Conservation (phyloP, 2,113 vertebrate species). For the Amblyornis subalaris region DNA sequence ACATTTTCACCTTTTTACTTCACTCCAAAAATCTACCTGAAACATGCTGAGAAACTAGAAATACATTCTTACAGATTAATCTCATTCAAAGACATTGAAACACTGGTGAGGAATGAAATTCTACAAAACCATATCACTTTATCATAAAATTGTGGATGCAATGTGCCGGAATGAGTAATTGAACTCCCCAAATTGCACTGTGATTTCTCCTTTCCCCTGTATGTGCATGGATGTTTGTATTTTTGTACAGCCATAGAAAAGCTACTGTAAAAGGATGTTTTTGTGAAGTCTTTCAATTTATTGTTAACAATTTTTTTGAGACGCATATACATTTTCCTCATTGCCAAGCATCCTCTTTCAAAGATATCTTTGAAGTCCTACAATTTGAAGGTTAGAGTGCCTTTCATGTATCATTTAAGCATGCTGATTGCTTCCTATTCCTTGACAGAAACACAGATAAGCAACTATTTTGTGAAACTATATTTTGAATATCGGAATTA, state of each 20-base stretch:
- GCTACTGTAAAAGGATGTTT: neutral
- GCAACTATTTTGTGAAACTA: neutral
- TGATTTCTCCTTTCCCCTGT: neutral
- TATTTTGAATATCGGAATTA: neutral
- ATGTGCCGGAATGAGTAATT: neutral
- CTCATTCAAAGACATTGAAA: constrained; percentile 4
- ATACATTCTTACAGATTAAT: neutral
- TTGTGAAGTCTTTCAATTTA: neutral
- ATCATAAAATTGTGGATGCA: neutral
- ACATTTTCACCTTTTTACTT: neutral
- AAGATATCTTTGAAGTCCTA: neutral
- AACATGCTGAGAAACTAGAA: neutral
- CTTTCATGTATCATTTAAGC: neutral
- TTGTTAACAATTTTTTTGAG: neutral
- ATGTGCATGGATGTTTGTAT: neutral
- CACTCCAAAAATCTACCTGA: neutral
- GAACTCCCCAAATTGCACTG: neutral
- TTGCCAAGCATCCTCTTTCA: neutral
- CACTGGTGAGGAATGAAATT: neutral
- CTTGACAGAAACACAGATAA: neutral
- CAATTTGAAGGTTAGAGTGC: neutral
- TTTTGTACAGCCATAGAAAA: neutral
- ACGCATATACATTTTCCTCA: neutral
- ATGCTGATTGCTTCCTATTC: neutral
- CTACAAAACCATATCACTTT: neutral